These are phyloP conservation scores for Sesamia nonagrioides DNA, from an alignment of 1,140 invertebrate species.

Conservation along the genomic window DNA sequence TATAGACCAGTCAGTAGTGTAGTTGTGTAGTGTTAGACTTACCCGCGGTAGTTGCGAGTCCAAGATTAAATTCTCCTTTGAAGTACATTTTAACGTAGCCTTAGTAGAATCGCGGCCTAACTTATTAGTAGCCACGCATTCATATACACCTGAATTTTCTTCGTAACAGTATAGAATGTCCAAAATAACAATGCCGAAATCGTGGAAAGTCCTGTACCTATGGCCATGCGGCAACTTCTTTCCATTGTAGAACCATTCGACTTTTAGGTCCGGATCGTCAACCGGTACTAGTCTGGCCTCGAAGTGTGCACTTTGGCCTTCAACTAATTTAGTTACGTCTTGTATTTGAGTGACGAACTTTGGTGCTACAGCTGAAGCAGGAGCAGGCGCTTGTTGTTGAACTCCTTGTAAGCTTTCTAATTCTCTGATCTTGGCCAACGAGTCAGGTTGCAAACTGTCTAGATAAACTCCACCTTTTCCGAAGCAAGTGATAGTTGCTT, in stretches of 20 bases:
- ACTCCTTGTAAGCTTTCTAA: conserved; percentile 92
- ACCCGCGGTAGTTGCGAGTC: conserved; percentile 97
- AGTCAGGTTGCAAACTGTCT: conserved; percentile 98
- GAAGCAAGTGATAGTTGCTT: conserved; percentile 93
- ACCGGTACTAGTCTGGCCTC: conserved; percentile 96
- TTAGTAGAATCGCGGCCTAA: conserved; percentile 96
- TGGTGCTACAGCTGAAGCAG: conserved; percentile 93
- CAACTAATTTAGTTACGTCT: conserved; percentile 94
- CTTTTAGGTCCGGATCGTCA: conserved; percentile 96
- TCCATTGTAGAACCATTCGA: conserved; percentile 98
- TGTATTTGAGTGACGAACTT: conserved; percentile 96
- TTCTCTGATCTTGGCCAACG: conserved; percentile 95
- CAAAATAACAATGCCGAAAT: conserved; percentile 98
- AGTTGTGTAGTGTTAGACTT: too few relatives aligned
- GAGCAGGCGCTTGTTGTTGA: conserved; percentile 89
- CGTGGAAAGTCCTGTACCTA: conserved; percentile 98
- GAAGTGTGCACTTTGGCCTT: conserved; percentile 98
- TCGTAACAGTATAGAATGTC: conserved; percentile 99
- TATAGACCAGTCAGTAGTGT: too few relatives aligned
- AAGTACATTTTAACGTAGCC: conserved; percentile 94
- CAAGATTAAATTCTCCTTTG: conserved; percentile 96
- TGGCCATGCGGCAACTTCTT: conserved; percentile 97
- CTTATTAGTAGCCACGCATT: conserved; percentile 97
- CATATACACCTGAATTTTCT: conserved; percentile 98
- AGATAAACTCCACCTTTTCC: conserved; percentile 96